These are phyloP conservation scores for Papio anubis DNA, from an alignment of 2,113 vertebrate species.

Conservation along the genomic window DNA sequence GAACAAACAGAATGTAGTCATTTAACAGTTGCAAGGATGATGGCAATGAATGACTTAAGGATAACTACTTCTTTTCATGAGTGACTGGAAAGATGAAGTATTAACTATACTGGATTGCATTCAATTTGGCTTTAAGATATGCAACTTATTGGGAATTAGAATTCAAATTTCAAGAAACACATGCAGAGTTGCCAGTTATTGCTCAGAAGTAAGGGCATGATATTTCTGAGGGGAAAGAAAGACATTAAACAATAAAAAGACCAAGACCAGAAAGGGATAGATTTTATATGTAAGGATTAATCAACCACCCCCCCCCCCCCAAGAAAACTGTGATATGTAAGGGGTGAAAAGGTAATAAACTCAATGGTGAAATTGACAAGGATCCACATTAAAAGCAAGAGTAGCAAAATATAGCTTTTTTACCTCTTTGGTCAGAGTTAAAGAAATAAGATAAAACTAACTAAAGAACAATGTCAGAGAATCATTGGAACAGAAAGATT, in stretches of 20 bases:
- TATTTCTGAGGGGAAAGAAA: neutral
- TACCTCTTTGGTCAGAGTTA: neutral
- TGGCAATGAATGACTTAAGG: neutral
- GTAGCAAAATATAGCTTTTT: neutral
- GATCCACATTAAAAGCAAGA: neutral
- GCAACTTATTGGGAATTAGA: neutral
- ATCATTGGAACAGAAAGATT: neutral
- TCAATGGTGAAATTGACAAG: neutral
- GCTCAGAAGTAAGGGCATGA: neutral
- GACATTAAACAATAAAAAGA: neutral
- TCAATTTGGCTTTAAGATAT: neutral
- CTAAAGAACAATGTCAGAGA: neutral
- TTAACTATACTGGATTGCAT: neutral
- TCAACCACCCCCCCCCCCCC: neutral
- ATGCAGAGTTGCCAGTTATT: neutral
- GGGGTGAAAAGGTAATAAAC: neutral
- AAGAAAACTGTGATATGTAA: neutral
- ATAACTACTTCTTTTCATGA: neutral
- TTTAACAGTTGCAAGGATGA: neutral
- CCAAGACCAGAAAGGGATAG: neutral
- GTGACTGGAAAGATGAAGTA: neutral
- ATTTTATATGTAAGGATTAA: neutral
- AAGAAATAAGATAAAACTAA: neutral
- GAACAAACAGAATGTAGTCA: neutral
- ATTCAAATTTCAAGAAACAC: constrained; percentile 4